Evolutionary conservation across 2,113 vertebrate species (phyloP).

Genomic region (Ammodytes dubius): DNA sequence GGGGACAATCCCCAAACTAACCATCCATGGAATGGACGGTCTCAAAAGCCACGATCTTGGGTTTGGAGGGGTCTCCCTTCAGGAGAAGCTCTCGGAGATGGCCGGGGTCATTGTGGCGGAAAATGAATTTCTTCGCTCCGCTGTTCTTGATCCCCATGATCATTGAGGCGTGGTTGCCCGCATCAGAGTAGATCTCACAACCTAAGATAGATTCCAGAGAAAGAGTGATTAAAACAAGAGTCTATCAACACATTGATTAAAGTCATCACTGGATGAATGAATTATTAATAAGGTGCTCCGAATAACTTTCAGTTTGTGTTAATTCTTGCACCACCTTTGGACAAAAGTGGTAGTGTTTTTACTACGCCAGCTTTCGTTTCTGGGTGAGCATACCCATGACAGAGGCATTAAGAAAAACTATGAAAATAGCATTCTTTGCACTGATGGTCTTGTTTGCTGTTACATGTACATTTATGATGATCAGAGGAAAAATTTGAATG

Average conservation of each 20-base stretch:
- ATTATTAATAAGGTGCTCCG: too few species aligned
- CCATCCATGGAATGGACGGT: constrained; percentile 99
- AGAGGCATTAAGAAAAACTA: too few species aligned
- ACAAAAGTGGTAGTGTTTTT: too few species aligned
- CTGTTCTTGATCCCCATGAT: constrained; percentile 97
- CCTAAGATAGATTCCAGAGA: constrained; percentile 78
- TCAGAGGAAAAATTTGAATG: too few species aligned
- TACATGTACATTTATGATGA: too few species aligned
- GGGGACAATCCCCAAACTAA: constrained; percentile 72
- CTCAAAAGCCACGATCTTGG: constrained; percentile 98
- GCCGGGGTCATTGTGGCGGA: constrained; percentile 92
- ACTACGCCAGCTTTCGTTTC: too few species aligned
- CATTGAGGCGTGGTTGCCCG: constrained; percentile 98
- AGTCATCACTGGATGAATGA: too few species aligned
- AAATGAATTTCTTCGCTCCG: constrained; percentile 93
- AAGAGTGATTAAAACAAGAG: background rate
- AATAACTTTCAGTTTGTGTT: too few species aligned
- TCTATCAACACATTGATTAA: background rate
- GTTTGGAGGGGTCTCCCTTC: constrained; percentile 89
- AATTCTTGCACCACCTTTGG: too few species aligned
- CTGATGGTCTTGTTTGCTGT: too few species aligned
- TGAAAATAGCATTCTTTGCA: too few species aligned
- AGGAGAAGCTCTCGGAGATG: constrained; percentile 89
- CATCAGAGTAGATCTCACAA: constrained; percentile 97
- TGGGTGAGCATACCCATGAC: too few species aligned